Conservation (phyloP, 2,888 invertebrate genomes). For the Lithosia quadra region DNA sequence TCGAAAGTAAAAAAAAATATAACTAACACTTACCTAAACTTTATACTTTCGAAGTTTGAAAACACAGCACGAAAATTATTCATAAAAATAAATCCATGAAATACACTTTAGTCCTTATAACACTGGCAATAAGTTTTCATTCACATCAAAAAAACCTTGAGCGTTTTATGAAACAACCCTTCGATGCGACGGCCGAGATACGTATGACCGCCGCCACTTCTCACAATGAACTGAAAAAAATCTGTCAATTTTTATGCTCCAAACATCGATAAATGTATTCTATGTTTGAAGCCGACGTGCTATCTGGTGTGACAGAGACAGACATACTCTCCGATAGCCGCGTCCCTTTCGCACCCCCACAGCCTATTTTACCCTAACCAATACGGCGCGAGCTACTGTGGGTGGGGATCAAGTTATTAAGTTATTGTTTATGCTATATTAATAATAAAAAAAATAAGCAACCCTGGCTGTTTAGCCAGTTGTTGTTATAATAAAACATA, state of each 20-base stretch:
- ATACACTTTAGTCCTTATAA: conserved; percentile 56
- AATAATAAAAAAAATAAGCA: conserved; percentile 82
- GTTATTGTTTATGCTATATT: conserved; percentile 86
- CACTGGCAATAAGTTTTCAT: conserved; percentile 50
- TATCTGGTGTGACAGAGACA: conserved; percentile 70
- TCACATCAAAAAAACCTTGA: conserved; percentile 54
- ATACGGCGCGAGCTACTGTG: conserved; percentile 77
- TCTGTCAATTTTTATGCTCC: conserved; percentile 87
- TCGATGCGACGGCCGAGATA: conserved; percentile 57
- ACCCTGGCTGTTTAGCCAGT: conserved; percentile 63
- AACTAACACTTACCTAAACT: conserved; percentile 55
- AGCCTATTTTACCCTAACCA: conserved; percentile 83
- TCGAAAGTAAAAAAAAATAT: conserved; percentile 8
- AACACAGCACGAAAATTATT: conserved; percentile 59
- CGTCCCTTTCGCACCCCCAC: conserved; percentile 76
- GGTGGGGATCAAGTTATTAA: conserved; percentile 84
- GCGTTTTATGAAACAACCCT: conserved; percentile 73
- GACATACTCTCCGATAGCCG: conserved; percentile 59
- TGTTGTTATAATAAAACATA: conserved; percentile 73
- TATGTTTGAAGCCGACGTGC: conserved; percentile 83
- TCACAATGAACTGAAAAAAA: conserved; percentile 86
- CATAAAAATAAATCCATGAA: conserved; percentile 54
- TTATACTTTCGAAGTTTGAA: conserved; percentile 46
- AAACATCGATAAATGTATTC: conserved; percentile 86
- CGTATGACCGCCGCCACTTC: conserved; percentile 66